phyloP scores from a whole-genome alignment of 2,888 invertebrate genomes.

The Drosophila borealis region DNA sequence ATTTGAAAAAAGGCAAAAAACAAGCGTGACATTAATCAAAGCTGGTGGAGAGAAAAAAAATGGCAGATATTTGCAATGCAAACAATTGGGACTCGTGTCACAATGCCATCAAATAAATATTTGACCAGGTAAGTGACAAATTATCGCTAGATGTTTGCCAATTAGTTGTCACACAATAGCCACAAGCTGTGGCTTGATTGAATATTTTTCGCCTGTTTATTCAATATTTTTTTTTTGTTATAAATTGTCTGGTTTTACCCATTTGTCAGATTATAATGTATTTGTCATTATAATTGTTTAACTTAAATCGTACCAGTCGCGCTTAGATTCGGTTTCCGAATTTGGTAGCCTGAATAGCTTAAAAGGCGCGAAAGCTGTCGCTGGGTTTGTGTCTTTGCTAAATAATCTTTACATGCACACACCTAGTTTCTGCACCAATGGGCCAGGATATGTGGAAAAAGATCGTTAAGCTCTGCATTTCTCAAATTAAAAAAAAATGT shows the following conservation, averaged over 20 bases:
- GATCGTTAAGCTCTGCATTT: background rate
- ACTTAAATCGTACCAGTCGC: background rate
- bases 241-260: background rate
- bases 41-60: constrained; percentile 3
- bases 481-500: no score
- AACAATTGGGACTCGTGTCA: constrained; percentile 30
- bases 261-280: background rate
- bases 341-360: no score
- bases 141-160: constrained; percentile 39
- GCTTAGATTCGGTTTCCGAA: background rate
- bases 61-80: constrained; percentile 29
- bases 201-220: background rate
- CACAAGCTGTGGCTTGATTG: background rate
- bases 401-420: no score
- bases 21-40: constrained; percentile 39
- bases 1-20: constrained; percentile 4
- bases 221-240: background rate
- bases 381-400: constrained; percentile 34
- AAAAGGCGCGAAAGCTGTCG: background rate
- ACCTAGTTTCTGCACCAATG: background rate
- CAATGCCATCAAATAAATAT: constrained; percentile 46
- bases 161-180: constrained; percentile 16
- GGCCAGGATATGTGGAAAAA: background rate
- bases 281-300: background rate
- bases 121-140: constrained; percentile 39